These are phyloP conservation scores for Ciconia stormi DNA, from an alignment of 2,113 vertebrate genomes.

Conservation along the genomic window DNA sequence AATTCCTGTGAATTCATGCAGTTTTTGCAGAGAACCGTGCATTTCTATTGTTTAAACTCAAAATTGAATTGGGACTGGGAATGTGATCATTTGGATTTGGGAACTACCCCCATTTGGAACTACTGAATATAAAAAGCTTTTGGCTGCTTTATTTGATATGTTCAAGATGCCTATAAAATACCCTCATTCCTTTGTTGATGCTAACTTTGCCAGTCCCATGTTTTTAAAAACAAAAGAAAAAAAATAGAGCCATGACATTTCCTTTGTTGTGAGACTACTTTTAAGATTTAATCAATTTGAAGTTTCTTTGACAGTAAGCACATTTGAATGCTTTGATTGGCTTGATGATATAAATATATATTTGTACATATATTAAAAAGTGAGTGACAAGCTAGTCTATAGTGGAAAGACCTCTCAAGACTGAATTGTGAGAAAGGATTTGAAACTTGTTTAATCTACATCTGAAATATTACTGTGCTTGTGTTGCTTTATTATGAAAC, in stretches of 20 bases:
- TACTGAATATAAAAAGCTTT: background rate
- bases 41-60: background rate
- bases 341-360: background rate
- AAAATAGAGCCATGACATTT: background rate
- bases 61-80: background rate
- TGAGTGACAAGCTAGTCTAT: background rate
- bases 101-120: background rate
- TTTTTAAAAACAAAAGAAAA: background rate
- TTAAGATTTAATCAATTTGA: background rate
- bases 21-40: background rate
- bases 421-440: background rate
- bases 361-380: background rate
- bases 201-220: background rate
- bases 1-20: background rate
- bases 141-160: background rate
- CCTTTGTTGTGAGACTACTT: background rate
- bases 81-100: fast-evolving
- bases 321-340: background rate
- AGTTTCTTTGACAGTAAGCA: background rate
- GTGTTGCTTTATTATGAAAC: background rate
- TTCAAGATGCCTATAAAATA: background rate
- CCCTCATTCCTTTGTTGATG: background rate
- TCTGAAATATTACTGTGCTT: background rate
- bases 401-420: background rate
- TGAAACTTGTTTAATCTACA: background rate